These are phyloP conservation scores for Alces alces DNA, from an alignment of 2,113 vertebrate genomes.

Conservation along the genomic window DNA sequence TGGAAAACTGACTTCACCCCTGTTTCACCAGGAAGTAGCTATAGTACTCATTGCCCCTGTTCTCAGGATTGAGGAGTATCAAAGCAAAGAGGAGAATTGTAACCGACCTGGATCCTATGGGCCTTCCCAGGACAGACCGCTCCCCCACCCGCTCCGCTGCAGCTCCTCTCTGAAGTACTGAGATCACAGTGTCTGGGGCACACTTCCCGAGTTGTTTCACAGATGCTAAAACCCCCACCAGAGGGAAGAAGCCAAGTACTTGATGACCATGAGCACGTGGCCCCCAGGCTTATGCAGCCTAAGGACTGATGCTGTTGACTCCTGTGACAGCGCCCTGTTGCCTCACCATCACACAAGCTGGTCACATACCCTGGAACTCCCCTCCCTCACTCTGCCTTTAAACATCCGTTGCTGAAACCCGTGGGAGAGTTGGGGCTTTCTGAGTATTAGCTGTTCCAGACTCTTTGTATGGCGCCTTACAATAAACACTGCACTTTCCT, in stretches of 20 bases:
- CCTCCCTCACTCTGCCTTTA: not conserved
- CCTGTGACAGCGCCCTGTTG: rapidly evolving
- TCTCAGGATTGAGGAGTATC: not conserved
- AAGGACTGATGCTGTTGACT: not conserved
- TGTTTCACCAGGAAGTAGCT: not conserved
- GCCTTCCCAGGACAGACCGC: not conserved
- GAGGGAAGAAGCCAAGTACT: not conserved
- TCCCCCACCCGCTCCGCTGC: not conserved
- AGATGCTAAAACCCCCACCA: not conserved
- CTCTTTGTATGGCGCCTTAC: not conserved
- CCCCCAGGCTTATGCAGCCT: not conserved
- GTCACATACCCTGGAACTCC: not conserved
- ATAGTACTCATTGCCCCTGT: rapidly evolving
- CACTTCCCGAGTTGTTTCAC: not conserved
- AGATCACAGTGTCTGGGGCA: not conserved
- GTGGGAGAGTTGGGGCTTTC: not conserved
- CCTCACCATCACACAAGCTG: not conserved
- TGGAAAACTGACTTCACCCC: not conserved
- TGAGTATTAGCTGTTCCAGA: not conserved
- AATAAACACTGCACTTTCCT: not conserved
- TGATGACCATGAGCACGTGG: not conserved
- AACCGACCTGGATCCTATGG: not conserved
- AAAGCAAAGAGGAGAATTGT: not conserved
- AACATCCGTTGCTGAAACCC: not conserved
- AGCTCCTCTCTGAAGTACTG: no score